Percentiles rank a stretch among this genome's conserved stretches.
Conservation (phyloP, 1,140 invertebrate genomes). For the Drosophila hydei region DNA sequence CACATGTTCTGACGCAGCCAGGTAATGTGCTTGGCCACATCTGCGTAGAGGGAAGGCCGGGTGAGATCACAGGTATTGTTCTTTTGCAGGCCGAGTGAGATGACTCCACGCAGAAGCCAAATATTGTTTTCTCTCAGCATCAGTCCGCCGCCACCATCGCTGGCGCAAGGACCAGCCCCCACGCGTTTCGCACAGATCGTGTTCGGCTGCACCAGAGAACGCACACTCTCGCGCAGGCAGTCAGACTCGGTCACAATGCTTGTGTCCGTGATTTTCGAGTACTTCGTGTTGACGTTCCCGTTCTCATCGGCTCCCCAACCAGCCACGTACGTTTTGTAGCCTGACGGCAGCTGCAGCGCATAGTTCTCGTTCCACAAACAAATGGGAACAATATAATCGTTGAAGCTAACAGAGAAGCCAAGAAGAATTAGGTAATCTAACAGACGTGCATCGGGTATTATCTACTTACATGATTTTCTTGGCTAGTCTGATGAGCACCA, state of each 20-base stretch:
- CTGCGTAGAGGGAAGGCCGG: constrained; percentile 74
- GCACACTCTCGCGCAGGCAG: constrained; percentile 84
- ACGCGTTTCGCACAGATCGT: constrained; percentile 77
- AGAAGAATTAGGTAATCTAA: neutral
- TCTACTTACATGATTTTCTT: constrained; percentile 57
- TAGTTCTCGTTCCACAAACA: constrained; percentile 85
- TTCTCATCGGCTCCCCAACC: constrained; percentile 87
- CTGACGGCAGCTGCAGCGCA: constrained; percentile 41
- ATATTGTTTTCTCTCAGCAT: constrained; percentile 63
- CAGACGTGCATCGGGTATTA: neutral
- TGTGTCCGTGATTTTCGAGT: constrained; percentile 85
- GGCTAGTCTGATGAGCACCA: constrained; percentile 84
- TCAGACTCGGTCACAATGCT: constrained; percentile 85
- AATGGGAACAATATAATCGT: constrained; percentile 84
- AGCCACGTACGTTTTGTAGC: constrained; percentile 79
- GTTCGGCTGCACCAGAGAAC: constrained; percentile 52
- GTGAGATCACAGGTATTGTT: constrained; percentile 63
- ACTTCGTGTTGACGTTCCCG: constrained; percentile 83
- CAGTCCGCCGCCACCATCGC: constrained; percentile 75
- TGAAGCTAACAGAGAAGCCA: constrained; percentile 60
- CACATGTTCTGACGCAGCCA: constrained; percentile 76
- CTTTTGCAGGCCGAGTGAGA: constrained; percentile 40
- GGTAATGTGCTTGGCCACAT: constrained; percentile 72
- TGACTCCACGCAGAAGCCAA: constrained; percentile 75
- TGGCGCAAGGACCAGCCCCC: constrained; percentile 74